Evolutionary conservation across 1,140 invertebrate genomes (phyloP).

Genomic region (Lutraria rhynchaena): DNA sequence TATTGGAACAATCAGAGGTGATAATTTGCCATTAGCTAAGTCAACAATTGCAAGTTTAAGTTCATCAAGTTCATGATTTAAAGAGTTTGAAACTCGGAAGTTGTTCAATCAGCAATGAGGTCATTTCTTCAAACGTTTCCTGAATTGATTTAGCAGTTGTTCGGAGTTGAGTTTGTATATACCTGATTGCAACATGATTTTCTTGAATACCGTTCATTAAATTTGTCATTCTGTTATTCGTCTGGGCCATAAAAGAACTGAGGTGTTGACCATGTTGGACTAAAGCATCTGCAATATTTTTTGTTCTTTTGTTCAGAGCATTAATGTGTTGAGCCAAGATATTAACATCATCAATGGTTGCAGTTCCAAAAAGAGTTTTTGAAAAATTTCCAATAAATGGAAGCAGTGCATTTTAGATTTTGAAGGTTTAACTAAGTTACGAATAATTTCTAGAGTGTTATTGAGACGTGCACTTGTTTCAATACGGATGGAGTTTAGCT

Average conservation of each 20-base stretch:
- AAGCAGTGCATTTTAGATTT: not conserved
- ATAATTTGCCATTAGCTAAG: slow-evolving; percentile 36
- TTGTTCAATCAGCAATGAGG: not conserved
- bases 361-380: slow-evolving; percentile 39
- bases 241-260: slow-evolving; percentile 28
- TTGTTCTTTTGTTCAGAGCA: slow-evolving; percentile 2
- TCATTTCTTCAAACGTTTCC: slow-evolving; percentile 10
- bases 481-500: slow-evolving; percentile 1
- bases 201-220: slow-evolving; percentile 5
- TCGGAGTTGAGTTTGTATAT: not conserved
- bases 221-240: slow-evolving; percentile 34
- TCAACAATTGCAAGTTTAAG: slow-evolving; percentile 22
- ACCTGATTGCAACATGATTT: slow-evolving; percentile 22
- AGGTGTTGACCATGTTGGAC: slow-evolving; percentile 19
- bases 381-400: slow-evolving; percentile 26
- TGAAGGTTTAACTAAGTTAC: not conserved
- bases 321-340: slow-evolving; percentile 38
- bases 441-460: not conserved
- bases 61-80: slow-evolving; percentile 40
- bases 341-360: slow-evolving; percentile 37
- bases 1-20: slow-evolving; percentile 20
- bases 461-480: slow-evolving; percentile 17
- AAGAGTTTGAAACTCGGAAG: not conserved
- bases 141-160: not conserved
- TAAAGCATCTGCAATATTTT: not conserved